These are phyloP conservation scores for Scaptodrosophila latifasciaeformis DNA, from an alignment of 2,888 invertebrate species.

Conservation along the genomic window DNA sequence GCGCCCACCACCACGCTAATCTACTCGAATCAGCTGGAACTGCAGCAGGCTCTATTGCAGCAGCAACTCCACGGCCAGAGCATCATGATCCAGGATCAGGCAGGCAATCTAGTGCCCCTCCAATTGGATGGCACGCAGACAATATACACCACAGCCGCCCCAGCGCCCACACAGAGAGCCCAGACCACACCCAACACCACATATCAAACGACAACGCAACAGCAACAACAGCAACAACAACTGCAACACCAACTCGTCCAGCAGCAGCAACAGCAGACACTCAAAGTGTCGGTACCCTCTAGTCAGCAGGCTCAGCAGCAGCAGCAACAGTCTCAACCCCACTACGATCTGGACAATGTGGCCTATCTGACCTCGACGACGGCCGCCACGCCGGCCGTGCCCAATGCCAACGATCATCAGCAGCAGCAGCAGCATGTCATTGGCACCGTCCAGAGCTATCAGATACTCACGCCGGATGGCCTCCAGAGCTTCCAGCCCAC, in stretches of 20 bases:
- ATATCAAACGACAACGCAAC: slow-evolving; percentile 53
- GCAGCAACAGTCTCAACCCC: slow-evolving; percentile 52
- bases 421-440: slow-evolving; percentile 67
- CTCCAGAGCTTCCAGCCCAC: slow-evolving; percentile 71
- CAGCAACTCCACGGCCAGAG: slow-evolving; percentile 73
- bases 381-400: slow-evolving; percentile 57
- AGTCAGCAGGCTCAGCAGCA: slow-evolving; percentile 45
- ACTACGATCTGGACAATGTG: slow-evolving; percentile 72
- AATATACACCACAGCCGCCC: slow-evolving; percentile 63
- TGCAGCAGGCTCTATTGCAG: slow-evolving; percentile 72
- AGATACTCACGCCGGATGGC: slow-evolving; percentile 72
- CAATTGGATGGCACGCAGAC: slow-evolving; percentile 70
- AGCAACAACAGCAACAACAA: slow-evolving; percentile 53
- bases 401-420: slow-evolving; percentile 53
- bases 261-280: slow-evolving; percentile 37
- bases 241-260: slow-evolving; percentile 30
- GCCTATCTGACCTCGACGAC: slow-evolving; percentile 68
- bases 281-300: slow-evolving; percentile 32
- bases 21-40: slow-evolving; percentile 72
- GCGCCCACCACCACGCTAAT: slow-evolving; percentile 64
- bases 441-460: slow-evolving; percentile 73
- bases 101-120: slow-evolving; percentile 70
- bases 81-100: slow-evolving; percentile 73
- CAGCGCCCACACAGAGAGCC: slow-evolving; percentile 38
- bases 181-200: slow-evolving; percentile 46